phyloP scores from a whole-genome alignment of 2,888 invertebrate species.

The Allygus modestus region DNA sequence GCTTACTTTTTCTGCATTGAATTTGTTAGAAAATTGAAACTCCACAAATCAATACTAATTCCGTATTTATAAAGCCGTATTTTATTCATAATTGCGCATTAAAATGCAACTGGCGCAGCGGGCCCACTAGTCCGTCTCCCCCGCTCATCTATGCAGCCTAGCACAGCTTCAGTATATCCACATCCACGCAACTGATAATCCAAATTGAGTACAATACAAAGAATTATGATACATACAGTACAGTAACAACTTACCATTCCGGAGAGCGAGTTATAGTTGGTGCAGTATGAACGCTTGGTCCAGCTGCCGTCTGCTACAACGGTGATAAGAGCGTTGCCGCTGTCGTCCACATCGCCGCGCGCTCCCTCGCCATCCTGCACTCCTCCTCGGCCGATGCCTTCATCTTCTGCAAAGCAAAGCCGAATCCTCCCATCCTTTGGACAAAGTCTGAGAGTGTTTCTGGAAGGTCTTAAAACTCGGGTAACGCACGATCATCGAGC shows the following conservation, averaged over 20 bases:
- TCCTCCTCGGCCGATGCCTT: slow-evolving; percentile 57
- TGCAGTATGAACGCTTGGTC: slow-evolving; percentile 69
- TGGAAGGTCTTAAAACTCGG: slow-evolving; percentile 23
- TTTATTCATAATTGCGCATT: no score
- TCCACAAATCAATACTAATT: no score
- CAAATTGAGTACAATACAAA: no score
- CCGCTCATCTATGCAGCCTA: no score
- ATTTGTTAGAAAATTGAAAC: no score
- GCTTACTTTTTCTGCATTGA: no score
- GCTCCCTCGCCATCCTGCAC: slow-evolving; percentile 67
- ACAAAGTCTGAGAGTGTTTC: slow-evolving; percentile 6
- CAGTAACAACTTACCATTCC: slow-evolving; percentile 60
- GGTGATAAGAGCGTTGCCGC: slow-evolving; percentile 68
- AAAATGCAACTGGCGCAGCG: no score
- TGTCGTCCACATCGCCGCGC: slow-evolving; percentile 67
- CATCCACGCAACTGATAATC: no score
- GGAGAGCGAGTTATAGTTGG: slow-evolving; percentile 65
- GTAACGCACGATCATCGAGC: slow-evolving; percentile 10
- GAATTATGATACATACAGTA: no score
- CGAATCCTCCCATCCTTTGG: slow-evolving; percentile 43
- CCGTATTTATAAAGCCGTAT: no score
- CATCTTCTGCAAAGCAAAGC: slow-evolving; percentile 49
- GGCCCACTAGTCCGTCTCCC: no score
- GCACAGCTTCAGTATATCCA: no score
- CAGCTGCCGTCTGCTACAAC: slow-evolving; percentile 71